phyloP scores from a whole-genome alignment of 1,140 invertebrate genomes.

The Aphelenchoides besseyi region DNA sequence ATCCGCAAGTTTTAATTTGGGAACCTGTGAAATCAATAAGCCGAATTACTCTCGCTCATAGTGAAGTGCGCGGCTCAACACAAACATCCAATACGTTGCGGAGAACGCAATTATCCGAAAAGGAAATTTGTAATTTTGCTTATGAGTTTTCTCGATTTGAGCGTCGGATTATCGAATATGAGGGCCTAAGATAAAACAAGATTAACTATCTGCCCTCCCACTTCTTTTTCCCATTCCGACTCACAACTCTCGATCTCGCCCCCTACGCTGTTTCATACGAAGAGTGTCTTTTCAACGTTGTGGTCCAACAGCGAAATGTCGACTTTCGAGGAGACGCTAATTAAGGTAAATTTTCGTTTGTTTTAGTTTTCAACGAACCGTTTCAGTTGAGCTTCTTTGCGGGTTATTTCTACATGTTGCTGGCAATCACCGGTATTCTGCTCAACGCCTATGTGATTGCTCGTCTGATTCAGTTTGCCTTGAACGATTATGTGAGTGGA shows the following conservation, averaged over 20 bases:
- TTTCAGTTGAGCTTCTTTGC: constrained; percentile 39
- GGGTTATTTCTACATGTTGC: constrained; percentile 46
- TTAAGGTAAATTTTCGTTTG: constrained; percentile 11
- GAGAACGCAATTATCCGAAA: no score
- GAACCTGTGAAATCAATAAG: no score
- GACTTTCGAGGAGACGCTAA: not conserved
- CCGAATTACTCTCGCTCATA: no score
- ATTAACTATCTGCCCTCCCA: constrained; percentile 2
- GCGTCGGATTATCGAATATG: not conserved
- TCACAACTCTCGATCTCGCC: no score
- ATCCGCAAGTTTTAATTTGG: not conserved
- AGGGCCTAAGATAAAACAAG: constrained; percentile 11
- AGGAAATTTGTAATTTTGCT: no score
- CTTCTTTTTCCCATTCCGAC: constrained; percentile 1
- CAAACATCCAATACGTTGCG: no score
- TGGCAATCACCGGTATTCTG: constrained; percentile 37
- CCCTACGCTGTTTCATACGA: no score
- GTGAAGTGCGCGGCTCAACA: no score
- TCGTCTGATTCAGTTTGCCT: constrained; percentile 35
- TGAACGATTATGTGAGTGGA: constrained; percentile 35
- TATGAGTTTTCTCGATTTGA: not conserved
- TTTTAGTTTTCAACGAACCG: not conserved
- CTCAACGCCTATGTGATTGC: constrained; percentile 40
- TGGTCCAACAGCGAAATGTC: not conserved
- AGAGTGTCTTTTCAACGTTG: no score